Evolutionary conservation across 1,140 invertebrate species (phyloP), one percentile per base, ranked within the genome.

Genomic region (Brachionus rotundiformis): DNA sequence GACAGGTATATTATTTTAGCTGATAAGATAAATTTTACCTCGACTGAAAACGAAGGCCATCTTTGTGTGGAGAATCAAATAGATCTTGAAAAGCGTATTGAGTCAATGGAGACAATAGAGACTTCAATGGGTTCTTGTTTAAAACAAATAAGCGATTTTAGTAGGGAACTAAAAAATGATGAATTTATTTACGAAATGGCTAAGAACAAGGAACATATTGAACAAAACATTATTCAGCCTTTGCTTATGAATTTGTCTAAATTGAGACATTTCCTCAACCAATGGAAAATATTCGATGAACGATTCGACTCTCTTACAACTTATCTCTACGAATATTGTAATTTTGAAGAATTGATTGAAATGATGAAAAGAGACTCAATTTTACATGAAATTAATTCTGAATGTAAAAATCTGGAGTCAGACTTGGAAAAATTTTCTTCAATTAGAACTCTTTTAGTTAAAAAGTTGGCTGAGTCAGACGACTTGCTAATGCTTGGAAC

Each of bases 261-360:
- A 3, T 10, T 61, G 25, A 79, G 59, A 41, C 76, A 79, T 23
- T 59, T 25, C 25, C 47, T 79, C 19, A 41, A 11, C 6, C 31
- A 79, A 19, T 79, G 76, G 76, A 54, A 11, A 54, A 8, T 59
- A 13, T 63, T 79, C 13, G 47, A 79, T 23, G 47, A 79, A 1
- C 16, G 27, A 11, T 59, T 63, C 25, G 29, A 25, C 16, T 25
- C 16, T 1, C 25, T 79, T 29, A 63, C 47, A 59, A 54, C 13
- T 25, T 54, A 29, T 33, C n/a, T 79, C 16, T 41, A 39, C 19
- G 1, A 44, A 13, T 2, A 44, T 23, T 25, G 19, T 7, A 27
- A 73, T 0, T 44, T 73, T 27, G 68, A 31, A 1, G 2, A 73
- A 13, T n/a, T 73, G 36, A 10, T 25, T 39, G 68, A 73, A 3